Evolutionary conservation across 92 coral and sea anemone species (phyloP).

Genomic region (Epizoanthus scotinus): DNA sequence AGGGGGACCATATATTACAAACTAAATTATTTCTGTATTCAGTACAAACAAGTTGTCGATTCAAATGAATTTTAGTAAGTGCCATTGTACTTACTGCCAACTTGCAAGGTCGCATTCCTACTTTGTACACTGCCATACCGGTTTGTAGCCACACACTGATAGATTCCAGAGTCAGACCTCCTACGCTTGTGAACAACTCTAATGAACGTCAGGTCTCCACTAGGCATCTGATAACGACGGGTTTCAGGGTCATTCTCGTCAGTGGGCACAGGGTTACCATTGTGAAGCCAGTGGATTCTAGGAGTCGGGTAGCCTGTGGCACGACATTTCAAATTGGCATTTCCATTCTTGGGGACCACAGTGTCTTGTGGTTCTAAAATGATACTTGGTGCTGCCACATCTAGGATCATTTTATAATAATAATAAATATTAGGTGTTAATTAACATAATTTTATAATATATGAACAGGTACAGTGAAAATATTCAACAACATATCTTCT

Average conservation of each 20-base stretch:
- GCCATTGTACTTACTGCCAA: constrained; percentile 76
- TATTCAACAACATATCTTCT: too few relatives aligned
- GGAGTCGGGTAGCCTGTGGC: constrained; percentile 74
- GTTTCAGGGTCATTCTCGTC: constrained; percentile 48
- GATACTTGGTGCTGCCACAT: constrained; percentile 47
- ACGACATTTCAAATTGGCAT: constrained; percentile 68
- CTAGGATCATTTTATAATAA: background rate
- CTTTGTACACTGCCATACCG: constrained; percentile 64
- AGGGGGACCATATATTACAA: too few relatives aligned
- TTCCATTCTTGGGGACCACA: constrained; percentile 60
- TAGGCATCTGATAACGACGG: constrained; percentile 56
- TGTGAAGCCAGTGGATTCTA: constrained; percentile 71
- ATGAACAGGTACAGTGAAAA: too few relatives aligned
- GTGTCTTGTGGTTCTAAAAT: constrained; percentile 63
- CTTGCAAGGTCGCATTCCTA: constrained; percentile 65
- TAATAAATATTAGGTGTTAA: too few relatives aligned
- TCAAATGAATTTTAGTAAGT: too few relatives aligned
- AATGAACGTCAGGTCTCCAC: constrained; percentile 65
- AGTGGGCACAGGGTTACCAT: constrained; percentile 66
- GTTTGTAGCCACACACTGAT: constrained; percentile 88
- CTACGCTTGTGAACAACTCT: constrained; percentile 62
- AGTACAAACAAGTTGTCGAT: too few relatives aligned
- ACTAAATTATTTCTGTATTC: background rate
- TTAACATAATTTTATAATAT: too few relatives aligned
- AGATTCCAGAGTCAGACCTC: constrained; percentile 75